Conservation (phyloP, 2,797 vertebrate species). For the Trachurus trachurus region DNA sequence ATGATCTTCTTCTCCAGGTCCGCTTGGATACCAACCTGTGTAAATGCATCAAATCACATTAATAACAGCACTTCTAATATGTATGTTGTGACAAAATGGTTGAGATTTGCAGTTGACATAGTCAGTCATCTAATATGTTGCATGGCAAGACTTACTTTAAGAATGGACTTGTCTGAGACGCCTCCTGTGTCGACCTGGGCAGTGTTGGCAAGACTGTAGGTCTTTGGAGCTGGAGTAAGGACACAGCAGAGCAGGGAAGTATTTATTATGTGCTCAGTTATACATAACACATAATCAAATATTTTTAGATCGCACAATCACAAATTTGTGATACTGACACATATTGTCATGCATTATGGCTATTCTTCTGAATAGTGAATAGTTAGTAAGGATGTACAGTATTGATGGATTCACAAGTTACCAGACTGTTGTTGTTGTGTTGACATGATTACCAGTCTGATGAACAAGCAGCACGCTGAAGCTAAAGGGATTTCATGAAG, state of each 20-base stretch:
- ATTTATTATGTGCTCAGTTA: neutral
- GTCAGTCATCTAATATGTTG: neutral
- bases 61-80: neutral
- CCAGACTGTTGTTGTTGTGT: too few species aligned
- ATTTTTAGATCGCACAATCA: neutral
- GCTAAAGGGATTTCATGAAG: neutral
- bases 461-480: neutral
- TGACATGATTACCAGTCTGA: neutral
- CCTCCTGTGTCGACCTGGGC: constrained; percentile 87
- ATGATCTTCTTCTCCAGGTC: constrained; percentile 96
- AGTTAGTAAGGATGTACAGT: too few species aligned
- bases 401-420: too few species aligned
- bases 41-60: neutral
- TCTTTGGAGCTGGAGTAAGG: constrained; percentile 89
- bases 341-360: neutral
- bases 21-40: constrained; percentile 92
- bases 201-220: constrained; percentile 91
- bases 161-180: constrained; percentile 92
- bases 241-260: neutral
- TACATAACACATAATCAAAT: neutral
- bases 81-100: too few species aligned
- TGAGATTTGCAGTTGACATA: neutral
- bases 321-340: neutral
- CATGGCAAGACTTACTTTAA: constrained; percentile 85
- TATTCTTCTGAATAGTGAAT: neutral